Base-by-base conservation (phyloP, 2,113 vertebrate species). In the Neodontobutis hainanensis region DNA sequence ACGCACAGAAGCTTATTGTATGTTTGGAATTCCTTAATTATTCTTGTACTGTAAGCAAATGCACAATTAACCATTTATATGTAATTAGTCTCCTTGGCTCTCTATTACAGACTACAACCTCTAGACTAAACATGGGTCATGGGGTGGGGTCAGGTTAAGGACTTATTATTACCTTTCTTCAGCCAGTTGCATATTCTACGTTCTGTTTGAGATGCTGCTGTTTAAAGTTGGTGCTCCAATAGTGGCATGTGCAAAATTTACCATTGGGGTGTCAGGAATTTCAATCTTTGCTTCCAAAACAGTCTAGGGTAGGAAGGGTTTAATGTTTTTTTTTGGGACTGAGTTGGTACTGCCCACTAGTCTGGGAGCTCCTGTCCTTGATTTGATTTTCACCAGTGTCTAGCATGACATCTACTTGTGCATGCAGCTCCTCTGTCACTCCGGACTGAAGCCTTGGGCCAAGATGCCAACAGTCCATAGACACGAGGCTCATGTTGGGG, bases 271-370 rank as follows among this genome's bases (percentile, higher is more conserved):
- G 94, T 95, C 91, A 95, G 95, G 94, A 94, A 96, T 96, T 96
- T 96, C 95, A 93, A 94, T 92, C 91, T 93, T 94, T 94, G 90
- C 92, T 94, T 96, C 92, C 85, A 94, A 91, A 94, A 92, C 80
- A 92, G 85, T 68, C 70, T 12, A 51, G 72, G 70, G 80, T 73
- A 65, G 74, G 50, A 58, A 65, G 73, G 78, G 81, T 15, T 67
- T 58, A 27, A 27, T 62, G 58, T 70, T 65, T 34, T 32, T 56
- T 46, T n/a, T 44, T 53, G 2, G 11, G 40, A 12, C 11, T 55
- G 8, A 3, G 16, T 61, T 19, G 19, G 12, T 2, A 52, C 49
- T 38, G 40, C 15, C 38, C 11, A 43, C 76, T 19, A 47, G 16
- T 68, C 47, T 19, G 46, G 42, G 15, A 14, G n/a, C 57, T 42